Evolutionary conservation across 1,140 invertebrate species (phyloP).

Genomic region (Saccostrea echinata): DNA sequence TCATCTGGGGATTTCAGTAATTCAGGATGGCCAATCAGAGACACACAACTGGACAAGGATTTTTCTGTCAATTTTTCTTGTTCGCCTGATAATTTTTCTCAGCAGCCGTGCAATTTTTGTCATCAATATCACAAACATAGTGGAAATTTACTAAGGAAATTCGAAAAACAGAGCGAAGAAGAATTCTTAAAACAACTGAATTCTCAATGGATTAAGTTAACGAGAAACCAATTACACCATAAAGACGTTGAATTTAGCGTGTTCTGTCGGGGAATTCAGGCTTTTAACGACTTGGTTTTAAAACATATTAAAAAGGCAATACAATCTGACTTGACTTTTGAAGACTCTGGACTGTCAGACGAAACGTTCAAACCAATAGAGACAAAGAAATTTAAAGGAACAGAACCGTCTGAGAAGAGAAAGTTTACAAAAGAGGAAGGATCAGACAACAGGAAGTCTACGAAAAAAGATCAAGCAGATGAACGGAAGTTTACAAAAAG

Average conservation of each 20-base stretch:
- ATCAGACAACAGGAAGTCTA: neutral
- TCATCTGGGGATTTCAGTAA: neutral
- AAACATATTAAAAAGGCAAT: neutral
- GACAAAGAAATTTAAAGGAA: neutral
- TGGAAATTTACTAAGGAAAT: neutral
- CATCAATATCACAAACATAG: too few species aligned
- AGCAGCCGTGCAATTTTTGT: neutral
- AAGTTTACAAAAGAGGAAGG: neutral
- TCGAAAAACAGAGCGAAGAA: neutral
- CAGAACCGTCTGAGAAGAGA: neutral
- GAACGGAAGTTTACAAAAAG: too few species aligned
- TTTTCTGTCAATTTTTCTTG: neutral
- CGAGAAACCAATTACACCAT: neutral
- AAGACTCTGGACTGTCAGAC: neutral
- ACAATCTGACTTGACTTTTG: neutral
- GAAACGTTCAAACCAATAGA: neutral
- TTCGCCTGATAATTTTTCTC: neutral
- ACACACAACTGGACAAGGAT: neutral
- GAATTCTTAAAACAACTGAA: neutral
- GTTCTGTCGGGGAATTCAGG: neutral
- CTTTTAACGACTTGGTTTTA: neutral
- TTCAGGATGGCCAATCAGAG: neutral
- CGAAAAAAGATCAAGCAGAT: neutral
- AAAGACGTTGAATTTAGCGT: neutral
- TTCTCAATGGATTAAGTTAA: neutral